These are phyloP conservation scores for Arizona elegans DNA, from an alignment of 2,113 vertebrate species.

Conservation along the genomic window DNA sequence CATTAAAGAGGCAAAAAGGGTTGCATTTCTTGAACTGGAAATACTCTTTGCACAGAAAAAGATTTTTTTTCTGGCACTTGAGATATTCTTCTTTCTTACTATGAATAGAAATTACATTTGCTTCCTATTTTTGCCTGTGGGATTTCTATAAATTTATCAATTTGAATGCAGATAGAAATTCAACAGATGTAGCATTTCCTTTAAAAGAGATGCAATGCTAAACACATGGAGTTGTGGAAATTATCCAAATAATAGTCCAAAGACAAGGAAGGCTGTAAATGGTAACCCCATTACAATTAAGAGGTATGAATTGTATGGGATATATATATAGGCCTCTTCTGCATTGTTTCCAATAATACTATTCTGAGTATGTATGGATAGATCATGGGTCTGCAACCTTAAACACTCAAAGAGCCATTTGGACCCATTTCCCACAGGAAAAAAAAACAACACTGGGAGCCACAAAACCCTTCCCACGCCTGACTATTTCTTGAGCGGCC, in stretches of 20 bases:
- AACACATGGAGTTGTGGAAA: background rate
- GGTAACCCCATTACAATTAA: background rate
- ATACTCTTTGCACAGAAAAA: background rate
- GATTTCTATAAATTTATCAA: background rate
- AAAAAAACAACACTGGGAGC: too few relatives aligned
- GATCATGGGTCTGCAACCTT: too few relatives aligned
- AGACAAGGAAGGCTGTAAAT: background rate
- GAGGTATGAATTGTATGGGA: constrained; percentile 17
- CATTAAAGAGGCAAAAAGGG: background rate
- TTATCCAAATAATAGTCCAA: background rate
- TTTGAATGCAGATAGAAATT: background rate
- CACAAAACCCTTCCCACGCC: too few relatives aligned
- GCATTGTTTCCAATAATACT: background rate
- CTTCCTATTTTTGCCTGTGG: background rate
- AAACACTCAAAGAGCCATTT: too few relatives aligned
- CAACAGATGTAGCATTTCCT: background rate
- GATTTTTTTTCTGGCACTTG: background rate
- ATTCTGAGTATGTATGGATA: background rate
- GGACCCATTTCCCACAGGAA: too few relatives aligned
- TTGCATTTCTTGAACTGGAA: background rate
- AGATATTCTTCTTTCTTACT: background rate
- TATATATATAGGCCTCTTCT: background rate
- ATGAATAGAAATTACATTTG: background rate
- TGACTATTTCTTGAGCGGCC: too few relatives aligned
- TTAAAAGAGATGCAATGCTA: background rate